These are phyloP conservation scores for Echiichthys vipera DNA, from an alignment of 2,797 vertebrate species.

Conservation along the genomic window DNA sequence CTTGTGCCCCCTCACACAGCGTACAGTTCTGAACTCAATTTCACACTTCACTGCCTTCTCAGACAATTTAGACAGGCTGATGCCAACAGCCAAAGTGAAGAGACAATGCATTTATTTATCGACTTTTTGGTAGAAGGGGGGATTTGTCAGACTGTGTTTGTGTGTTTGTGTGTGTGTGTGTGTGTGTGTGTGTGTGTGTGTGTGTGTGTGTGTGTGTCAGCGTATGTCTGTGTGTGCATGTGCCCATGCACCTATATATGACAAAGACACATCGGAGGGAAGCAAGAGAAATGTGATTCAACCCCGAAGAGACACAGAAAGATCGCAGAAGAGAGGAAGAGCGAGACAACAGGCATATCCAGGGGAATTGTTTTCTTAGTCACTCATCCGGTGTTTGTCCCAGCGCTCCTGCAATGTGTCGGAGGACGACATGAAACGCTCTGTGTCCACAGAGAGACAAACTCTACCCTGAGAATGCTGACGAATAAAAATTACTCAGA, in stretches of 20 bases:
- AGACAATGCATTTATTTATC: constrained; percentile 86
- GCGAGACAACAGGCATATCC: constrained; percentile 68
- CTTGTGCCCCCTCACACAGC: constrained; percentile 68
- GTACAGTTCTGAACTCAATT: constrained; percentile 87
- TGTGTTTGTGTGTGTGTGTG: constrained; percentile 23
- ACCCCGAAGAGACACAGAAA: constrained; percentile 54
- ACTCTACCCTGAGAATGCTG: constrained; percentile 45
- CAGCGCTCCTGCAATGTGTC: constrained; percentile 56
- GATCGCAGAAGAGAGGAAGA: constrained; percentile 49
- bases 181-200: constrained; percentile 31
- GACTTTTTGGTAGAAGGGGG: constrained; percentile 76
- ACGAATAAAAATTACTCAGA: constrained; percentile 60
- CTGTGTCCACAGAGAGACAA: constrained; percentile 55
- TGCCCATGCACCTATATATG: constrained; percentile 62
- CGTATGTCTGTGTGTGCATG: constrained; percentile 23
- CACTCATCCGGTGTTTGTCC: constrained; percentile 77
- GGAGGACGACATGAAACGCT: constrained; percentile 69
- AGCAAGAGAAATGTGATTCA: constrained; percentile 69
- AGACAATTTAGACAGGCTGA: constrained; percentile 88
- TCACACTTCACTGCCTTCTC: constrained; percentile 84
- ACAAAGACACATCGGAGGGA: constrained; percentile 66
- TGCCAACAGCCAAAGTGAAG: constrained; percentile 85
- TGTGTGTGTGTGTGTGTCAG: constrained; percentile 26
- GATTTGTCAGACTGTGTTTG: constrained; percentile 64
- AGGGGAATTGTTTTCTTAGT: constrained; percentile 79